Evolutionary conservation across 2,113 vertebrate species (phyloP).

Genomic region (Ranitomeya variabilis): DNA sequence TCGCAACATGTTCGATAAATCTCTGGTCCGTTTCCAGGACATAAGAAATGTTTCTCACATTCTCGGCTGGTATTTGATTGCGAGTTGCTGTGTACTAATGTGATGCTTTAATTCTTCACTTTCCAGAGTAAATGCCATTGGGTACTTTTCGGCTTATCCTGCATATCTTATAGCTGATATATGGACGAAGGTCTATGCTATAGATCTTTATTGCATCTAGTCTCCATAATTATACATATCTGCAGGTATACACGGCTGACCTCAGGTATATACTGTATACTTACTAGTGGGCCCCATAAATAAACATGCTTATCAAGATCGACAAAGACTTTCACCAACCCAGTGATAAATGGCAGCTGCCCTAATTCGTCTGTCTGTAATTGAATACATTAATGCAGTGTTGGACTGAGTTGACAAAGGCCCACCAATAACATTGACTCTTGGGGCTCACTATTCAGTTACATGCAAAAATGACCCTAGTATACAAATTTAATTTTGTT

Average conservation of each 20-base stretch:
- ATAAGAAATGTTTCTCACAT: background rate
- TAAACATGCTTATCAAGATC: no score
- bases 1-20: background rate
- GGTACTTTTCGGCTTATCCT: background rate
- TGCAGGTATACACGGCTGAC: background rate
- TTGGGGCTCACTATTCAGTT: no score
- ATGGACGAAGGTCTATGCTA: background rate
- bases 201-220: background rate
- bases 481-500: no score
- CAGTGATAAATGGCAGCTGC: background rate
- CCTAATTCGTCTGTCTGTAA: no score
- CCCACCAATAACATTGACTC: no score
- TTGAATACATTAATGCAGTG: no score
- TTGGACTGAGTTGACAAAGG: no score
- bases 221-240: background rate
- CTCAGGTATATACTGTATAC: background rate
- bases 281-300: no score
- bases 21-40: background rate
- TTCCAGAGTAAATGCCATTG: background rate
- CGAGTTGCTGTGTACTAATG: background rate
- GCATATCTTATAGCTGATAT: background rate
- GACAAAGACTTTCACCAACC: no score
- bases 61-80: background rate
- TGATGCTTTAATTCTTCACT: background rate
- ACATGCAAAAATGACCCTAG: no score